A percentile compares a stretch with the other conserved stretches of the same genome.
Evolutionary conservation across 2,888 invertebrate species (phyloP).

Genomic region (Caenorhabditis panamensis): DNA sequence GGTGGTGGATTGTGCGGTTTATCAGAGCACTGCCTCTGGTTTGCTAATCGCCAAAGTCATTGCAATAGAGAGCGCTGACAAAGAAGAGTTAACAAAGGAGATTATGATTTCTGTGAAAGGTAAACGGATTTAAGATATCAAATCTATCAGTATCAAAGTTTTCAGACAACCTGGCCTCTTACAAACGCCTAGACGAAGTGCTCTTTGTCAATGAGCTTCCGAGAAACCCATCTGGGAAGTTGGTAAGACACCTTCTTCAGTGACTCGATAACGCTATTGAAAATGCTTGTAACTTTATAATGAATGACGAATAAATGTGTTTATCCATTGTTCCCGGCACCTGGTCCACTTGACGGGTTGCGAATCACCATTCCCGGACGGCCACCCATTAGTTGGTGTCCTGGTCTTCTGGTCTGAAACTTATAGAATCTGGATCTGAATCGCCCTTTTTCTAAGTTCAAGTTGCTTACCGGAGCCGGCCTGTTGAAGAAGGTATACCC

Average conservation of each 20-base stretch:
- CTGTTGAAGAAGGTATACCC: not conserved
- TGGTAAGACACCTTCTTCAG: conserved; percentile 42
- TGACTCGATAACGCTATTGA: not conserved
- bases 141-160: not conserved
- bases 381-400: conserved; percentile 31
- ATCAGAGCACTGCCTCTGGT: conserved; percentile 24
- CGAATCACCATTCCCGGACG: conserved; percentile 20
- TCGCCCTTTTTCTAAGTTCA: too few relatives aligned
- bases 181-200: conserved; percentile 65
- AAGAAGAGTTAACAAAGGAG: conserved; percentile 32
- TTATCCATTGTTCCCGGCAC: conserved; percentile 1
- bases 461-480: not conserved
- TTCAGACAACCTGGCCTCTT: conserved; percentile 67
- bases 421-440: not conserved
- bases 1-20: conserved; percentile 67
- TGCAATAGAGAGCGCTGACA: conserved; percentile 44
- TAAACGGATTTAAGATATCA: not conserved
- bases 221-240: conserved; percentile 67
- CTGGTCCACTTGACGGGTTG: conserved; percentile 6
- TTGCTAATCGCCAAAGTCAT: conserved; percentile 56
- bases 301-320: not conserved
- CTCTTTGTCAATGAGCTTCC: conserved; percentile 62
- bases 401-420: not conserved
- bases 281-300: conserved; percentile 21
- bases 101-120: conserved; percentile 59